Base-by-base conservation (phyloP, 1,140 invertebrate species). In the Helicoverpa armigera region DNA sequence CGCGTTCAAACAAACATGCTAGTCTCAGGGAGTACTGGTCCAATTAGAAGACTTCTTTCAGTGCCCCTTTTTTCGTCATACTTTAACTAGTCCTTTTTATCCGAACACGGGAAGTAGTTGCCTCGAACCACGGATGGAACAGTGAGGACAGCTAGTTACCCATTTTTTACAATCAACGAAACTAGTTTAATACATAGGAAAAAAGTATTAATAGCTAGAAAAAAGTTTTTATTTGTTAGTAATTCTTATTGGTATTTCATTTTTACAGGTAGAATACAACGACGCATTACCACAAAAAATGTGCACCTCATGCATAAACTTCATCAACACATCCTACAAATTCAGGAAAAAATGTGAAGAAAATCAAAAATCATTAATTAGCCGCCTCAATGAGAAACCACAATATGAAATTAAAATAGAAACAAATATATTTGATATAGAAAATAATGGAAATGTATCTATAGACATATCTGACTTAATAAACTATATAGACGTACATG, bases 271-370 rank as follows among this genome's bases (percentile, higher is more conserved):
- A 0, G 81, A 90, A 83, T 35, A 87, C 9, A 89, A 90, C 67
- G 93, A 94, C 18, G 60, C 61, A 3, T 67, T 92, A 13, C 86
- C 92, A n/a, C 87, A 94, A 83, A 79, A 89, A 82, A 90, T 93
- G 78, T 94, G 93, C 77, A 61, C 78, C 7, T 51, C 70, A 7
- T 94, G 93, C 56, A 89, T 94, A 48, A 83, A 79, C 58, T 90
- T 90, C 67, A 88, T 92, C 77, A 94, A 94, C 56, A 83, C 90
- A 72, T 87, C 86, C 7, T 89, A 88, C 54, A 91, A 90, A 80
- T 93, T 92, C 35, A 84, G 89, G 31, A 88, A 88, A 85, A 91
- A 89, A 84, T 92, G 90, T 70, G 86, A 89, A 81, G 51, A 91
- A 14, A 76, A 85, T 5, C 87, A 94, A 53, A 87, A 86, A 72